phyloP scores from a whole-genome alignment of 2,113 vertebrate genomes.

The Nothocercus nigrocapillus region DNA sequence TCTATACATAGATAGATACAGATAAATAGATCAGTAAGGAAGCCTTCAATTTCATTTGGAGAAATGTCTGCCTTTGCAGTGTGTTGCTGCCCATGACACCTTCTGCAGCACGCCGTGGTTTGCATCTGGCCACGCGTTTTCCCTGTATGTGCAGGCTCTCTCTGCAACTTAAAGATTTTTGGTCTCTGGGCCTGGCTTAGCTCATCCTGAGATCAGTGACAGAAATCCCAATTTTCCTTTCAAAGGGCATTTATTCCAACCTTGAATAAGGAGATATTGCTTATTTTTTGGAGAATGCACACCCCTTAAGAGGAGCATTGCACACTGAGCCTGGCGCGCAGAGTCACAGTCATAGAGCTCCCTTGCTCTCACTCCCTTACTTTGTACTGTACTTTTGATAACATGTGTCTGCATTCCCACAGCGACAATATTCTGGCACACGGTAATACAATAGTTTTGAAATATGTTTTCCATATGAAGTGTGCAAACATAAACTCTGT shows the following conservation, averaged over 20 bases:
- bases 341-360: not conserved
- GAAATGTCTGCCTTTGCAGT: not conserved
- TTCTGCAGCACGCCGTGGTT: not conserved
- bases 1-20: not conserved
- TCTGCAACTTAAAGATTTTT: not conserved
- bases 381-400: conserved; percentile 21
- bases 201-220: not conserved
- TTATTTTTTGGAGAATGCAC: not conserved
- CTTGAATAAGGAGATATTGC: not conserved
- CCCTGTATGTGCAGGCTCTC: not conserved
- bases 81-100: not conserved
- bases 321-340: not conserved
- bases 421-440: conserved; percentile 53
- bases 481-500: conserved; percentile 60
- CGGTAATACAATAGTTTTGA: conserved; percentile 52
- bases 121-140: conserved; percentile 1
- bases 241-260: conserved; percentile 10
- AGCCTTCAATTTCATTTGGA: not conserved
- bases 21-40: not conserved
- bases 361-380: not conserved
- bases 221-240: conserved; percentile 35
- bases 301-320: conserved; percentile 5
- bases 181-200: not conserved
- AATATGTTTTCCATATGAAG: conserved; percentile 54
- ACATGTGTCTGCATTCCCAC: conserved; percentile 36